A percentile compares a stretch with the other conserved stretches of the same genome.
Evolutionary conservation across 2,797 vertebrate species (phyloP).

Genomic region (Melanotaenia maccullochi): DNA sequence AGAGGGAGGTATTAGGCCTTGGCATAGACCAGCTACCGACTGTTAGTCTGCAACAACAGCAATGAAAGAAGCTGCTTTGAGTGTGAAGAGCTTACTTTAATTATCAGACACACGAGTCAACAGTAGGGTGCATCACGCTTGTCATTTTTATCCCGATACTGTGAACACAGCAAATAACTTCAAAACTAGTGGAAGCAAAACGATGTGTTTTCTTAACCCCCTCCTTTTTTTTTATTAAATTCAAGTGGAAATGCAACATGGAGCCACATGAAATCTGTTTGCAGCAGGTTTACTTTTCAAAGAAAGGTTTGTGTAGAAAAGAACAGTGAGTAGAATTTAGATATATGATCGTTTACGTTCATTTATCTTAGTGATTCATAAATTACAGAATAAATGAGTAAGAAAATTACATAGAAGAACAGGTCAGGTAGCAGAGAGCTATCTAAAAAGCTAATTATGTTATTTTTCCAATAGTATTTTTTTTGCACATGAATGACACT

Average conservation of each 20-base stretch:
- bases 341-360: neutral
- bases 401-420: neutral
- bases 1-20: constrained; percentile 66
- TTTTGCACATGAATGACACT: neutral
- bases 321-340: neutral
- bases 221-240: constrained; percentile 17
- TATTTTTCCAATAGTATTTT: neutral
- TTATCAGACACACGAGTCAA: constrained; percentile 73
- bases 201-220: constrained; percentile 11
- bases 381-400: constrained; percentile 5
- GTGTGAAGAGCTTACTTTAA: constrained; percentile 75
- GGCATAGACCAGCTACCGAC: constrained; percentile 59
- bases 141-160: constrained; percentile 6
- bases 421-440: neutral
- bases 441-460: neutral
- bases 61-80: constrained; percentile 62
- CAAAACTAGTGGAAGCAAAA: constrained; percentile 34
- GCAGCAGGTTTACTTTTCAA: constrained; percentile 34
- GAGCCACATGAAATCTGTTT: constrained; percentile 13
- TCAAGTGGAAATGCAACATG: constrained; percentile 29
- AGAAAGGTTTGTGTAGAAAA: constrained; percentile 11
- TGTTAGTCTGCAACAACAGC: constrained; percentile 62
- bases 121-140: constrained; percentile 49
- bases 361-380: neutral
- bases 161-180: constrained; percentile 49